Conservation (phyloP, 1,140 invertebrate genomes). For the Drosophila kurseongensis region DNA sequence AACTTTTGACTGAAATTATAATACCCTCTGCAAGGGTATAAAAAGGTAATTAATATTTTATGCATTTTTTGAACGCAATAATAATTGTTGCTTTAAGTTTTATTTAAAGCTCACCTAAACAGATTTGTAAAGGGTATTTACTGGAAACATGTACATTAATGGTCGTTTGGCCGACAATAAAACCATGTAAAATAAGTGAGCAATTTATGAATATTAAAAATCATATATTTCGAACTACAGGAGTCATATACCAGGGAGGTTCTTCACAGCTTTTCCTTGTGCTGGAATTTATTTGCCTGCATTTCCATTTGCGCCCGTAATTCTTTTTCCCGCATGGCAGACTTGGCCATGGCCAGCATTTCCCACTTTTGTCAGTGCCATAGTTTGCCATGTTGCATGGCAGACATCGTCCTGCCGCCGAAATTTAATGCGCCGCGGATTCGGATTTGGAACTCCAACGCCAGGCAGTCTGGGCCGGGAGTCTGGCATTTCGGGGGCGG, state of each 20-base stretch:
- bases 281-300: conserved; percentile 46
- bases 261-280: conserved; percentile 31
- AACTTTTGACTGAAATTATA: no score
- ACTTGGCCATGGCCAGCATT: conserved; percentile 32
- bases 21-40: no score
- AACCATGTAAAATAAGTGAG: conserved; percentile 50
- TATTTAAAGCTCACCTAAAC: neutral
- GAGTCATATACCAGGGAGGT: conserved; percentile 17
- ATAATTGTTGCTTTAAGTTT: no score
- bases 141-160: neutral
- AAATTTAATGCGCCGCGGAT: conserved; percentile 70
- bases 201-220: conserved; percentile 75
- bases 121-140: neutral
- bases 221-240: conserved; percentile 30
- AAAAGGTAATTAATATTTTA: no score
- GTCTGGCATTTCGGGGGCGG: conserved; percentile 16
- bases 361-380: conserved; percentile 43
- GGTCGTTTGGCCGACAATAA: neutral
- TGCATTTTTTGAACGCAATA: no score
- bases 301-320: conserved; percentile 18
- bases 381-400: conserved; percentile 29
- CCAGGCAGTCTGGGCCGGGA: conserved; percentile 3
- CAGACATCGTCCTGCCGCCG: conserved; percentile 27
- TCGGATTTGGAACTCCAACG: conserved; percentile 51
- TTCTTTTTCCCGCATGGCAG: conserved; percentile 31